Percentiles rank a stretch among this genome's conserved stretches.
Conservation (phyloP, 2,113 vertebrate species). For the Alethe castanea region DNA sequence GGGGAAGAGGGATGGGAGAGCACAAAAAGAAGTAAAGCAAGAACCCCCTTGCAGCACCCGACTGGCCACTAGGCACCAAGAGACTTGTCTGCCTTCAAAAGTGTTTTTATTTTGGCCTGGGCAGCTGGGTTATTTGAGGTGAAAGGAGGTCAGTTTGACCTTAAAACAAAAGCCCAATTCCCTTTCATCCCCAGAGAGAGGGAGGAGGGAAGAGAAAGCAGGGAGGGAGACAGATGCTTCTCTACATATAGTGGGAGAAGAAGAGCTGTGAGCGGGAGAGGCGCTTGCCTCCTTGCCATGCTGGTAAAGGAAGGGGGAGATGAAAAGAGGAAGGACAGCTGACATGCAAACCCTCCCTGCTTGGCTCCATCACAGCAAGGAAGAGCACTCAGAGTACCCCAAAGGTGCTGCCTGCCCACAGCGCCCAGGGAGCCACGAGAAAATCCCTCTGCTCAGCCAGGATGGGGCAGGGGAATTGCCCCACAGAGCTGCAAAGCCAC, state of each 20-base stretch:
- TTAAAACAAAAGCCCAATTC: slow-evolving; percentile 57
- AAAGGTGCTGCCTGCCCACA: fast-evolving
- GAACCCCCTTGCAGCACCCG: background rate
- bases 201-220: slow-evolving; percentile 4
- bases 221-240: background rate
- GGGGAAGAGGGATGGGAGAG: fast-evolving
- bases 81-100: slow-evolving; percentile 23
- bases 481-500: background rate
- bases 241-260: background rate
- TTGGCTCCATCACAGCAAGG: background rate
- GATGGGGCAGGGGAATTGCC: fast-evolving
- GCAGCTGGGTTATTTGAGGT: slow-evolving; percentile 52
- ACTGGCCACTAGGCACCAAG: slow-evolving; percentile 8
- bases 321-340: background rate
- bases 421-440: fast-evolving
- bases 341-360: fast-evolving
- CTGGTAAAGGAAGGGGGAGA: background rate
- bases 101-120: slow-evolving; percentile 57
- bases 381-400: background rate
- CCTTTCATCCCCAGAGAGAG: slow-evolving; percentile 43
- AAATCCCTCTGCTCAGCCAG: fast-evolving
- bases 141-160: slow-evolving; percentile 48
- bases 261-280: background rate
- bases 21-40: background rate
- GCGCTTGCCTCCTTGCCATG: background rate